phyloP scores from a whole-genome alignment of 2,797 vertebrate species.

The Eleutherodactylus coqui region DNA sequence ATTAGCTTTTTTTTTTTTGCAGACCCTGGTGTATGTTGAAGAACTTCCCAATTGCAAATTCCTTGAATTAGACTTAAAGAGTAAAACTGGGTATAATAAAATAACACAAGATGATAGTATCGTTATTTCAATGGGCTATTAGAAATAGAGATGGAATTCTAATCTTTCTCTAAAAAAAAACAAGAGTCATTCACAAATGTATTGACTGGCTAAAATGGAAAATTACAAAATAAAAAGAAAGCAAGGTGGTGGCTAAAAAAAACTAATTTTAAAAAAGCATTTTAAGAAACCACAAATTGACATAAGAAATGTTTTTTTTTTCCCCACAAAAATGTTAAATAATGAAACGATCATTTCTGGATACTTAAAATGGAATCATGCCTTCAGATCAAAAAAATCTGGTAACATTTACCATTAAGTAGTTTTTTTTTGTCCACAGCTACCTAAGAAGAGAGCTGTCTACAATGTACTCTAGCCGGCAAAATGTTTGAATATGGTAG shows the following conservation, averaged over 20 bases:
- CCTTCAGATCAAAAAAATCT: conserved; percentile 64
- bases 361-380: conserved; percentile 27
- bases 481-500: conserved; percentile 70
- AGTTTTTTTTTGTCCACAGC: conserved; percentile 50
- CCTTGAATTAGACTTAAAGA: neutral
- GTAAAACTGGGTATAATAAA: neutral
- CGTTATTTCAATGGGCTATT: neutral
- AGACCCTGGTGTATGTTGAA: neutral
- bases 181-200: neutral
- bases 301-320: neutral
- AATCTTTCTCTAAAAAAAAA: neutral
- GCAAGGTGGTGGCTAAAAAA: neutral
- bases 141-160: neutral
- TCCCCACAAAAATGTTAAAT: conserved; percentile 15
- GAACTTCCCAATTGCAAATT: neutral
- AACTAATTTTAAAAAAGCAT: neutral
- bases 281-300: neutral
- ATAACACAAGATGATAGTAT: neutral
- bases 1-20: neutral
- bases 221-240: neutral
- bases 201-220: neutral
- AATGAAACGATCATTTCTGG: conserved; percentile 50
- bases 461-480: conserved; percentile 63
- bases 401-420: conserved; percentile 67
- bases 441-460: conserved; percentile 68